A percentile compares a stretch with the other conserved stretches of the same genome.
These are phyloP conservation scores for Myiotriccus ornatus DNA, from an alignment of 2,797 vertebrate species.

Conservation along the genomic window DNA sequence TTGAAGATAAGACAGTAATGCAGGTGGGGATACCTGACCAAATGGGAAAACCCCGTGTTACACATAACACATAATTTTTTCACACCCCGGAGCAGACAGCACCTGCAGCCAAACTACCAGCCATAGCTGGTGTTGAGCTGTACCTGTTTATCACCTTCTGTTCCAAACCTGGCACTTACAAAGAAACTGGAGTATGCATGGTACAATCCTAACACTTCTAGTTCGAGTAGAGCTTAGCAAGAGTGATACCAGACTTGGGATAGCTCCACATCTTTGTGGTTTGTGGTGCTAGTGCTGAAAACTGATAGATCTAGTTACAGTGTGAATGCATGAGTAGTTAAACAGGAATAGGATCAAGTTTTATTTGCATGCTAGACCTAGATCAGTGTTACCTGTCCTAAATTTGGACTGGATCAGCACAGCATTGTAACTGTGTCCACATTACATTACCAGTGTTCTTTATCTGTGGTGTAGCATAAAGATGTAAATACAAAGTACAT, in stretches of 20 bases:
- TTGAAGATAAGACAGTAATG: neutral
- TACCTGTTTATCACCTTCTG: neutral
- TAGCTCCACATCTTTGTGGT: neutral
- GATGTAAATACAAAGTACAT: neutral
- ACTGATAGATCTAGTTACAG: neutral
- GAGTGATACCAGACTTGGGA: neutral
- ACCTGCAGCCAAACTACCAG: neutral
- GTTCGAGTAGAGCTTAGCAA: neutral
- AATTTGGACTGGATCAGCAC: neutral
- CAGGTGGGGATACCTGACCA: neutral
- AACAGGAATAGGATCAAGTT: neutral
- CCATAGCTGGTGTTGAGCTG: neutral
- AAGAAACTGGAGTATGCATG: accelerated
- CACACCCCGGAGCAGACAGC: neutral
- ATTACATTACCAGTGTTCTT: neutral
- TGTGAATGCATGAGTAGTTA: neutral
- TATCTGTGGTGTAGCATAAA: neutral
- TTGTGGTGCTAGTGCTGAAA: neutral
- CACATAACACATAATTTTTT: neutral
- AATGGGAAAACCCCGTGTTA: neutral
- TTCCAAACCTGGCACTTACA: neutral
- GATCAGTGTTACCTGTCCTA: neutral
- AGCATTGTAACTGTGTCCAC: neutral
- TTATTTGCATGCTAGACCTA: neutral
- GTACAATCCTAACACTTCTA: neutral